Conservation (phyloP, 2,113 vertebrate genomes). For the Plestiodon gilberti region DNA sequence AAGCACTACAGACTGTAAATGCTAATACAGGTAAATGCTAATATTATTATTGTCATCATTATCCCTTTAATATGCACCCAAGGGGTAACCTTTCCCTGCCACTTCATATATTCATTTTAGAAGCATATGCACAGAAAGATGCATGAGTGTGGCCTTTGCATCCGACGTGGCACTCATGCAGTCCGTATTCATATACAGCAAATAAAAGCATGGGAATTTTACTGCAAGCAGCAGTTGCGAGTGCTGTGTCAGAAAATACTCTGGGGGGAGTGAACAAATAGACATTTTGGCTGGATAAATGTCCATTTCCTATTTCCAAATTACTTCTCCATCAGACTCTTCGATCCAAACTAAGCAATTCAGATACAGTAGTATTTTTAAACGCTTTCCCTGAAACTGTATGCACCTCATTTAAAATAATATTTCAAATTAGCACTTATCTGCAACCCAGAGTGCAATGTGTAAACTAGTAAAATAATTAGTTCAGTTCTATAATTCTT, state of each 20-base stretch:
- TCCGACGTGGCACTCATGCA: not conserved
- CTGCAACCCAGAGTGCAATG: slow-evolving; percentile 19
- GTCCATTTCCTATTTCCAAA: not conserved
- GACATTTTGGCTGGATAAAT: not conserved
- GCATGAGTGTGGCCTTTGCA: not conserved
- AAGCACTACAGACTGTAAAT: no score
- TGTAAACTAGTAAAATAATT: slow-evolving; percentile 36
- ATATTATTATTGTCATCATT: not conserved
- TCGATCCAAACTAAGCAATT: not conserved
- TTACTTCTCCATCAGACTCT: not conserved
- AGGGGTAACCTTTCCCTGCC: not conserved
- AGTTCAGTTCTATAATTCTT: not conserved
- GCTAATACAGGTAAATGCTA: not conserved
- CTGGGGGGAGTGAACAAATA: not conserved
- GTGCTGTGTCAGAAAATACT: not conserved
- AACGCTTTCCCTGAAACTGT: not conserved
- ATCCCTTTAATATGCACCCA: not conserved
- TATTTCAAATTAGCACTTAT: not conserved
- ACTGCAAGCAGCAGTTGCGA: not conserved
- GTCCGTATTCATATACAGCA: not conserved
- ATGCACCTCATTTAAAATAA: not conserved
- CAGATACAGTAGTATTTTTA: not conserved
- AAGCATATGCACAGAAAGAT: not conserved
- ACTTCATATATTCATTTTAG: not conserved
- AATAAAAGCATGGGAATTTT: not conserved